Evolutionary conservation across 2,797 vertebrate species (phyloP).

Genomic region (Chromis chromis): DNA sequence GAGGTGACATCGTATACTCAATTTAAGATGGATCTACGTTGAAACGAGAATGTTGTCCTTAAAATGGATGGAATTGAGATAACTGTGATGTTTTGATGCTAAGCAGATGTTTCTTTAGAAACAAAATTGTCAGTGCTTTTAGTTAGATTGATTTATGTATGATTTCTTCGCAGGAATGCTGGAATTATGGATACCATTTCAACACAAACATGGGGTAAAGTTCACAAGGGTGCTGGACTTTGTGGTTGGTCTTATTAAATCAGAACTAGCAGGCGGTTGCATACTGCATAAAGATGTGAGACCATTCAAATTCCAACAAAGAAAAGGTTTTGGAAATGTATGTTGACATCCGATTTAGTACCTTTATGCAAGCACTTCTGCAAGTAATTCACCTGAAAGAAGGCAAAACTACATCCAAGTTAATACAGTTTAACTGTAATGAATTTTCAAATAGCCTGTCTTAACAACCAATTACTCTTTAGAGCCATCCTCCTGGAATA

Average conservation of each 20-base stretch:
- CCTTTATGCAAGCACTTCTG: not conserved
- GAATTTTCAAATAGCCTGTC: not conserved
- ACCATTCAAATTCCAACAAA: not conserved
- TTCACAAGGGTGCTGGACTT: not conserved
- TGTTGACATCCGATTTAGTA: not conserved
- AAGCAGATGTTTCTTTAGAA: slow-evolving; percentile 1
- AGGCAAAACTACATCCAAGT: not conserved
- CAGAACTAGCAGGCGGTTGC: slow-evolving; percentile 6
- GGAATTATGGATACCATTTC: not conserved
- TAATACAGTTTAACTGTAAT: not conserved
- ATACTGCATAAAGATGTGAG: slow-evolving; percentile 22
- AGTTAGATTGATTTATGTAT: not conserved
- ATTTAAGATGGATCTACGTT: slow-evolving; percentile 14
- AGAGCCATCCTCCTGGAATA: not conserved
- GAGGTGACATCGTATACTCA: slow-evolving; percentile 17
- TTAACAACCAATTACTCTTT: not conserved
- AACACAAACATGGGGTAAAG: not conserved
- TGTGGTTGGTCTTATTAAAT: not conserved
- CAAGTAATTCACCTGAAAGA: not conserved
- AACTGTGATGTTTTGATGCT: not conserved
- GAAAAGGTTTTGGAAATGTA: slow-evolving; percentile 12
- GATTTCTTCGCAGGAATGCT: not conserved
- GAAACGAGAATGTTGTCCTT: not conserved
- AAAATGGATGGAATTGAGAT: not conserved
- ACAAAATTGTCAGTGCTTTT: not conserved